These are phyloP conservation scores for Semnornis frantzii DNA, from an alignment of 2,113 vertebrate genomes.

Conservation along the genomic window DNA sequence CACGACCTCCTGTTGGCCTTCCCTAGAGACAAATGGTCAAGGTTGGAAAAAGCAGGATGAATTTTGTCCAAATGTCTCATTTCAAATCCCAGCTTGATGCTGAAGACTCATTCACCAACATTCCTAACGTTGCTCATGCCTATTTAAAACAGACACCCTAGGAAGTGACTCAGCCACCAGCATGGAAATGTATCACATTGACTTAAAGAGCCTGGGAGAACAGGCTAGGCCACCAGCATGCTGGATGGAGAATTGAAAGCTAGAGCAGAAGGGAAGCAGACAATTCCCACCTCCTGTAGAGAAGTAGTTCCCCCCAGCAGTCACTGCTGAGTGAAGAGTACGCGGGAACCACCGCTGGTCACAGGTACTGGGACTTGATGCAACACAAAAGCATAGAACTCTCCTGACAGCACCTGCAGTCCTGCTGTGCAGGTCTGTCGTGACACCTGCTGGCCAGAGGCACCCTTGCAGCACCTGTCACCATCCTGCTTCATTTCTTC, in stretches of 20 bases:
- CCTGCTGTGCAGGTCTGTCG: neutral
- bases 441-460: constrained; percentile 55
- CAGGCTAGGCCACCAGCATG: neutral
- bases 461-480: constrained; percentile 8
- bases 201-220: neutral
- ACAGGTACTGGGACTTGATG: neutral
- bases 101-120: neutral
- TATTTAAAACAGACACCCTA: neutral
- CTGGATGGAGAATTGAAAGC: neutral
- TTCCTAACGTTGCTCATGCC: neutral
- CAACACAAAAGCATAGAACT: neutral
- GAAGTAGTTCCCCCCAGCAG: neutral
- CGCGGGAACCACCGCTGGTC: neutral
- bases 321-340: neutral
- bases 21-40: neutral
- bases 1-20: neutral
- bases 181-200: rapidly evolving
- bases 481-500: neutral
- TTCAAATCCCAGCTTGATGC: neutral
- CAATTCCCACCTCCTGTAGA: neutral
- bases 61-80: neutral
- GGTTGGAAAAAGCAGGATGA: neutral
- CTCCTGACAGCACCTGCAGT: neutral
- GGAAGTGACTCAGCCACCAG: neutral
- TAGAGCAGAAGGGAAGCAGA: neutral